Conservation (phyloP, 2,888 invertebrate genomes). For the Drosophila histrio region DNA sequence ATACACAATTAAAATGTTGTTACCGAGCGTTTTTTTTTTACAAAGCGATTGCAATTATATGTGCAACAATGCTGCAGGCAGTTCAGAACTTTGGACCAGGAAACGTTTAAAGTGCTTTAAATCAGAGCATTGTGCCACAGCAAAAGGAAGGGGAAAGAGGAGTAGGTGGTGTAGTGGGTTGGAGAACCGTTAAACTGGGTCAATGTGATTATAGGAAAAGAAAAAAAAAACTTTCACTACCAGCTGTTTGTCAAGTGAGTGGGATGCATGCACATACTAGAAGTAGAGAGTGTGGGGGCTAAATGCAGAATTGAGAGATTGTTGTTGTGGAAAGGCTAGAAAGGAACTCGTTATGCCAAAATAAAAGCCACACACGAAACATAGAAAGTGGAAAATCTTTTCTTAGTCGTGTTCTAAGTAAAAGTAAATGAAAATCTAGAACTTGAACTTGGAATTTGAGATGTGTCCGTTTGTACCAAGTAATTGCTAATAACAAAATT, state of each 20-base stretch:
- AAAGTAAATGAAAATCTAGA: neutral
- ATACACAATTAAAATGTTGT: conserved; percentile 71
- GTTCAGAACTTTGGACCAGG: conserved; percentile 70
- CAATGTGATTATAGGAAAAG: conserved; percentile 68
- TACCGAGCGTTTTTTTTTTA: conserved; percentile 32
- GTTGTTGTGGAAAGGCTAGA: conserved; percentile 28
- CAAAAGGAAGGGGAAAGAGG: neutral
- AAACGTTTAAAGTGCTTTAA: conserved; percentile 57
- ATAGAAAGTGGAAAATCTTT: conserved; percentile 28
- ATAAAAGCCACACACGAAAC: neutral
- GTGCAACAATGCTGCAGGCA: conserved; percentile 4
- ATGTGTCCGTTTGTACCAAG: too few species aligned
- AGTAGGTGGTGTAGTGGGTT: neutral
- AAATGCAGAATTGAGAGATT: conserved; percentile 32
- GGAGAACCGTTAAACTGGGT: conserved; percentile 51
- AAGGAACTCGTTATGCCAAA: conserved; percentile 44
- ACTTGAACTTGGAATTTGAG: neutral
- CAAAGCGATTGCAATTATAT: conserved; percentile 55
- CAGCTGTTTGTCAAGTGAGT: conserved; percentile 50
- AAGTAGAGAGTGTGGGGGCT: neutral
- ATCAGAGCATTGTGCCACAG: conserved; percentile 34
- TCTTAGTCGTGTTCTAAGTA: conserved; percentile 5
- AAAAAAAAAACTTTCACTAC: conserved; percentile 60
- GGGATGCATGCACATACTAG: conserved; percentile 44
- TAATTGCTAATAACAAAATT: too few species aligned